phyloP scores from a whole-genome alignment of 1,140 invertebrate species.

The Colletes gigas region DNA sequence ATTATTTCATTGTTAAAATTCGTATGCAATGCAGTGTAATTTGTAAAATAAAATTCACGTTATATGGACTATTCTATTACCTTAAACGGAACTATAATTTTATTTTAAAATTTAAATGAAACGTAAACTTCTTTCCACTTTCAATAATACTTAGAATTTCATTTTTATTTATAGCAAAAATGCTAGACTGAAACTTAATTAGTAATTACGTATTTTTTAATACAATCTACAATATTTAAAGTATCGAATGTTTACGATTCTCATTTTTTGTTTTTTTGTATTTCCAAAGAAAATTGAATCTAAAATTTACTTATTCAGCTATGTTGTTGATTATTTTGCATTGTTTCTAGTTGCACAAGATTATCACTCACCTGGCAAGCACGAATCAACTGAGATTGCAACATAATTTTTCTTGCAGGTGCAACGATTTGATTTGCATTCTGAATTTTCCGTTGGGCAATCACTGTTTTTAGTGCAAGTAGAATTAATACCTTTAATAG shows the following conservation, averaged over 20 bases:
- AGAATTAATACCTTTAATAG: conserved; percentile 51
- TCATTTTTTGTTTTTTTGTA: too few species aligned
- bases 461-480: neutral
- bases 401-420: conserved; percentile 26
- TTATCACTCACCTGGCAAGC: conserved; percentile 22
- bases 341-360: neutral
- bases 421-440: conserved; percentile 17
- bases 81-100: neutral
- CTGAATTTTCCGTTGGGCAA: conserved; percentile 11
- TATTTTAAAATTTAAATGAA: too few species aligned
- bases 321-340: neutral
- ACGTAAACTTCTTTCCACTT: too few species aligned
- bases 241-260: too few species aligned
- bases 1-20: neutral
- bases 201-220: too few species aligned
- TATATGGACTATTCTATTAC: neutral
- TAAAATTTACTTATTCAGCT: too few species aligned
- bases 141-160: too few species aligned
- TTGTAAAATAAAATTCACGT: neutral
- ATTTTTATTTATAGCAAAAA: too few species aligned
- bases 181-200: too few species aligned
- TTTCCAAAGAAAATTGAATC: too few species aligned
- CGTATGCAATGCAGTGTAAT: neutral
- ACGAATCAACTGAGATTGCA: neutral
- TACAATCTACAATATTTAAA: too few species aligned